A percentile compares a stretch with the other conserved stretches of the same genome.
These are phyloP conservation scores for Cryptoprocta ferox DNA, from an alignment of 2,797 vertebrate genomes.

Conservation along the genomic window DNA sequence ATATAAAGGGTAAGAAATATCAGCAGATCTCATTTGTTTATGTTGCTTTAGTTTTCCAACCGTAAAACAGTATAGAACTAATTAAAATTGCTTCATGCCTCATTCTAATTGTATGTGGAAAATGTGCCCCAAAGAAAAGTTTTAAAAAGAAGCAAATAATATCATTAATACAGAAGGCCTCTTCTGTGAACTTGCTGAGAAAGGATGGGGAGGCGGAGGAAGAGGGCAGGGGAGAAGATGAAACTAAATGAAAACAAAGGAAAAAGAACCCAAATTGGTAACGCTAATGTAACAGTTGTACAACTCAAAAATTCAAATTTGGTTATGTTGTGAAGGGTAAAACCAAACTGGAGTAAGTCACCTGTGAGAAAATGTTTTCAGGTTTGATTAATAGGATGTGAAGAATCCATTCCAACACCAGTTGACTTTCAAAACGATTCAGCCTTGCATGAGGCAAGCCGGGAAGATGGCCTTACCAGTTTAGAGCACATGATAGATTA, in stretches of 20 bases:
- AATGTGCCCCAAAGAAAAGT: neutral
- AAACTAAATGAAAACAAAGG: neutral
- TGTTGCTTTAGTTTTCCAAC: neutral
- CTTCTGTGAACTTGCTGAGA: neutral
- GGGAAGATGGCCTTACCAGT: neutral
- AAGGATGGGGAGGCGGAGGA: fast-evolving
- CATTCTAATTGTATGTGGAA: neutral
- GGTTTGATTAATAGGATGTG: neutral
- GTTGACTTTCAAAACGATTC: conserved; percentile 6
- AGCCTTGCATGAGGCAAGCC: neutral
- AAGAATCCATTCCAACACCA: neutral
- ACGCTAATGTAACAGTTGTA: neutral
- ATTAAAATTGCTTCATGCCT: neutral
- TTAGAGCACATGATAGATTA: neutral
- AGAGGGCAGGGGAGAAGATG: too few relatives aligned
- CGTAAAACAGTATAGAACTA: neutral
- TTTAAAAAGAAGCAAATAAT: neutral
- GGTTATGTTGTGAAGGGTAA: neutral
- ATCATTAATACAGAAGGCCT: neutral
- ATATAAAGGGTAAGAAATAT: conserved; percentile 51
- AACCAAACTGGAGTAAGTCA: neutral
- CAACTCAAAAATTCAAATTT: neutral
- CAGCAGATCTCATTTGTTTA: conserved; percentile 39
- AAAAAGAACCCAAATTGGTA: neutral
- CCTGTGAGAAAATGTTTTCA: neutral